Evolutionary conservation across 2,113 vertebrate species (phyloP).

Genomic region (Grammomys dolichurus): DNA sequence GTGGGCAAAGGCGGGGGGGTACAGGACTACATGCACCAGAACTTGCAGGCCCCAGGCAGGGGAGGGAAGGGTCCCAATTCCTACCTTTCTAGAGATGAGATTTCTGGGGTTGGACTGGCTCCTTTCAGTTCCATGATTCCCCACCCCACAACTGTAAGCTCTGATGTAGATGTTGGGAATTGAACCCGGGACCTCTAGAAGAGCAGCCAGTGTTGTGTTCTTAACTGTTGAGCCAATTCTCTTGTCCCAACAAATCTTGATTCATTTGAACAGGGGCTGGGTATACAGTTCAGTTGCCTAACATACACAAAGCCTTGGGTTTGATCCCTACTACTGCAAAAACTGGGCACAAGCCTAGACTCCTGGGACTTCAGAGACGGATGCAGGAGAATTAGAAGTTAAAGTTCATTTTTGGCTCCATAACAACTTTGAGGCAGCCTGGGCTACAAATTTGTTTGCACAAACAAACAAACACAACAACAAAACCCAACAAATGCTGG

Average conservation of each 20-base stretch:
- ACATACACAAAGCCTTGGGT: background rate
- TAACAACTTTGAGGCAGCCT: background rate
- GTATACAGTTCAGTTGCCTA: background rate
- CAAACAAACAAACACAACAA: background rate
- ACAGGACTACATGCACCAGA: too few species aligned
- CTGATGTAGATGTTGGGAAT: background rate
- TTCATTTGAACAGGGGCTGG: background rate
- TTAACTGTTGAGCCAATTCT: background rate
- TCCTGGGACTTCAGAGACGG: background rate
- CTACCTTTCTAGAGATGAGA: too few species aligned
- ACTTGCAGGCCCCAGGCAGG: too few species aligned
- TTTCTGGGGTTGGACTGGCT: too few species aligned
- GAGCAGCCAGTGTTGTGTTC: background rate
- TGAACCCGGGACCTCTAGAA: background rate
- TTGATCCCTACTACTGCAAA: background rate
- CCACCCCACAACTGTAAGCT: background rate
- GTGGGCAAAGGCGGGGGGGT: too few species aligned
- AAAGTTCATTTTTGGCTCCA: background rate
- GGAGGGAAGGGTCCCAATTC: too few species aligned
- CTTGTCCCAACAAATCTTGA: background rate
- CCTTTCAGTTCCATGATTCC: too few species aligned
- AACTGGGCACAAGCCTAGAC: background rate
- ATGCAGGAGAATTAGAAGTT: background rate
- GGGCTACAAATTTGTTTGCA: background rate
- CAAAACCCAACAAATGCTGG: background rate